A percentile compares a stretch with the other conserved stretches of the same genome.
Conservation (phyloP, 2,113 vertebrate species). For the Mesoclemmys tuberculata region DNA sequence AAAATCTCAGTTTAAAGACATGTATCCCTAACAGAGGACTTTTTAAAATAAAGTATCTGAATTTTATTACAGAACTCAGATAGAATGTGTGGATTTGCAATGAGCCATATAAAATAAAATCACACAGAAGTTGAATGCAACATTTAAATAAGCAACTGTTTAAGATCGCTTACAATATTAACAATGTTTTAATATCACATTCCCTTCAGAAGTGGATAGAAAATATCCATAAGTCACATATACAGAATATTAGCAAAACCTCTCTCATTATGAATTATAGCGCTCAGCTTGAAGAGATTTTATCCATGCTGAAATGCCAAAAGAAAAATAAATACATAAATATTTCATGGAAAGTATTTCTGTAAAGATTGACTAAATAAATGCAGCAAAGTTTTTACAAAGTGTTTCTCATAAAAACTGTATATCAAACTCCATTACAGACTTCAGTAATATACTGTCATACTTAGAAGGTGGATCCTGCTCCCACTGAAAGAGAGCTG, state of each 20-base stretch:
- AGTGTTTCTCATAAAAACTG: neutral
- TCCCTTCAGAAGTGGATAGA: neutral
- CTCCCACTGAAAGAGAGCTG: neutral
- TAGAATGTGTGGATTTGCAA: neutral
- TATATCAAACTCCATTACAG: neutral
- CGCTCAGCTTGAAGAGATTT: neutral
- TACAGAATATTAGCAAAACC: neutral
- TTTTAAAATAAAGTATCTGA: neutral
- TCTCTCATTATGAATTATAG: neutral
- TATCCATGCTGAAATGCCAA: neutral
- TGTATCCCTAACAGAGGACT: neutral
- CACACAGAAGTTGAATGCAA: rapidly evolving
- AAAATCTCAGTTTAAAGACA: slow-evolving; percentile 12
- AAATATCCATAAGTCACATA: neutral
- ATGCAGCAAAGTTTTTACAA: neutral
- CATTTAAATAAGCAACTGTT: neutral
- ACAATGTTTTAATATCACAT: neutral
- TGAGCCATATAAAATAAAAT: neutral
- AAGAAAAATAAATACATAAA: slow-evolving; percentile 5
- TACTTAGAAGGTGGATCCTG: neutral
- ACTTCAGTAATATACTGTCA: neutral
- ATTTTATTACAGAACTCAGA: neutral
- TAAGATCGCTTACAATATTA: neutral
- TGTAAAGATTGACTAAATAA: neutral
- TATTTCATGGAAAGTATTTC: neutral